Evolutionary conservation across 2,888 invertebrate genomes (phyloP), one percentile per base, ranked within the genome.

Genomic region (Leptopilina drosophilae): DNA sequence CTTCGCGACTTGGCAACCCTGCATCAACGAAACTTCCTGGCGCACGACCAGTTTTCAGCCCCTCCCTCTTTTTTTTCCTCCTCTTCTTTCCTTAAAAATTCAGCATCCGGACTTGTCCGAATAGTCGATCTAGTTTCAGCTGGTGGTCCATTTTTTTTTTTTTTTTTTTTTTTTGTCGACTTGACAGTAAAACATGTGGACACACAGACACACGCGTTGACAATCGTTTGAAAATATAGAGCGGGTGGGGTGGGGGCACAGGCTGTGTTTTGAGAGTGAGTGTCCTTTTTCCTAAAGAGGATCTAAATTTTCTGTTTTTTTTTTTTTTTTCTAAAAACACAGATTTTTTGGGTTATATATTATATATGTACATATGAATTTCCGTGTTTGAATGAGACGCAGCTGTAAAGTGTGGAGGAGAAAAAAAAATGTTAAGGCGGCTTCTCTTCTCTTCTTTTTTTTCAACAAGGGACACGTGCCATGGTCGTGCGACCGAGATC

Each of bases 361-460:
- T 42, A 42, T 42, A 42, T 42, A 78, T 69, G 59, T 26, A 53
- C 64, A 69, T 85, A 86, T 82, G 85, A 88, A 87, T 87, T 87
- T 87, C 86, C 85, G 85, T 87, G 85, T 88, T 87, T 87, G 84
- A 85, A 87, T 84, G 84, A 86, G 83, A 79, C 80, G 85, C 86
- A 87, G 87, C 85, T 87, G 86, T 64, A 15, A 64, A 59, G 15
- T 64, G 14, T n/a, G 7, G 56, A 9, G 14, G 1, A n/a, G 9
- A 33, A 20, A 56, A 40, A 56, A 53, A 69, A 33, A 15, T 40
- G 14, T 40, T 42, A 20, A 20, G 64, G 76, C 64, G 76, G 62
- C 15, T 42, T 40, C 42, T 62, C 40, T 62, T 62, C n/a, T 49
- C 49, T 49, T 20, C 20, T 12, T 49, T 12, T 49, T 12, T 49